A percentile compares a stretch with the other conserved stretches of the same genome.
Evolutionary conservation across 53 echinoderm and acorn worm species (phyloP).

Genomic region (Echinarachnius parma): DNA sequence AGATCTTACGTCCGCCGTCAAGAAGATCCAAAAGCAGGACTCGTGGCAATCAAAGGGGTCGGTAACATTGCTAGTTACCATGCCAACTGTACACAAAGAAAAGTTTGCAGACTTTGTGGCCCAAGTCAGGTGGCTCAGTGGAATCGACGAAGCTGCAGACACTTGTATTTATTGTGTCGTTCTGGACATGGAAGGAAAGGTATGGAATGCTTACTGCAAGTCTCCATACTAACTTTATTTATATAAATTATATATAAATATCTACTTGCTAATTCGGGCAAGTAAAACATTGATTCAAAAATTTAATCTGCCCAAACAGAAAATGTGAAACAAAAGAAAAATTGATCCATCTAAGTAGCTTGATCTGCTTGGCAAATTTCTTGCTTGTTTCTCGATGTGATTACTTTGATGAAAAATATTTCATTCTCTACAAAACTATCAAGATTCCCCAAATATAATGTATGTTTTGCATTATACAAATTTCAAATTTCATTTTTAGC

Average conservation of each 20-base stretch:
- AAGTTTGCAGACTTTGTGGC: background rate
- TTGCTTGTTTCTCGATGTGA: too few species aligned
- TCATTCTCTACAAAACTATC: too few species aligned
- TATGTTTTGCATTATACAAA: too few species aligned
- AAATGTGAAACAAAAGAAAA: too few species aligned
- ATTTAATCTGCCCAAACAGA: too few species aligned
- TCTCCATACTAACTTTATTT: background rate
- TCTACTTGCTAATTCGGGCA: background rate
- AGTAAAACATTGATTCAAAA: too few species aligned
- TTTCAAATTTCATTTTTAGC: too few species aligned
- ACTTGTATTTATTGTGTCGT: conserved; percentile 35
- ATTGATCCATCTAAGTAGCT: too few species aligned
- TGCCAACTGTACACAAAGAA: background rate
- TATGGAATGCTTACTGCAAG: background rate
- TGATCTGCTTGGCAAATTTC: too few species aligned
- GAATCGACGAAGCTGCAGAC: background rate
- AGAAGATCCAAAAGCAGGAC: conserved; percentile 1
- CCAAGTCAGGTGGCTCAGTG: conserved; percentile 1
- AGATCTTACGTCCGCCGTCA: background rate
- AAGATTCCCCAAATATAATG: too few species aligned
- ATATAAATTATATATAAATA: background rate
- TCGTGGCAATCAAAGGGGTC: conserved; percentile 1
- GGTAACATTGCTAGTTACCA: background rate
- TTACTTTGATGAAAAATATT: too few species aligned
- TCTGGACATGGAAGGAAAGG: conserved; percentile 27